Evolutionary conservation across 2,113 vertebrate species (phyloP).

Genomic region (Otocyon megalotis): DNA sequence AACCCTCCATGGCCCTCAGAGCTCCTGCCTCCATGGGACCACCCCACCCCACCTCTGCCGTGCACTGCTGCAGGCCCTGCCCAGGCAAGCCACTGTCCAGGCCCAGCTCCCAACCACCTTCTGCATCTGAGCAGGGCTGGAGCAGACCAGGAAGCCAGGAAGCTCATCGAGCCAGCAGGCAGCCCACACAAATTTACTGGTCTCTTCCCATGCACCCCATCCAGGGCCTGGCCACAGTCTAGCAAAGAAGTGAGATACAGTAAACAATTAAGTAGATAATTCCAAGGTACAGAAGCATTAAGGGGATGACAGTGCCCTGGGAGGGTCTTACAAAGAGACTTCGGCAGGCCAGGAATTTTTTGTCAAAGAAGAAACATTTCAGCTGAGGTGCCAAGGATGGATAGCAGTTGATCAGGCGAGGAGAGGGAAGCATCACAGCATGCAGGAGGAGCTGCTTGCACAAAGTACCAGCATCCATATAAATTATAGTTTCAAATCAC

Average conservation of each 20-base stretch:
- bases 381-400: not conserved
- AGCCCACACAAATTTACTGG: rapidly evolving
- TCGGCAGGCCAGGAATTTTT: not conserved
- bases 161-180: not conserved
- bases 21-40: not conserved
- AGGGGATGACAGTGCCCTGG: not conserved
- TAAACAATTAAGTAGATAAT: not conserved
- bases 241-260: not conserved
- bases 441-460: not conserved
- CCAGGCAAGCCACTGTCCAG: rapidly evolving
- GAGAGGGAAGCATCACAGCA: rapidly evolving
- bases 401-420: rapidly evolving
- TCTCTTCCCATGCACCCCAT: rapidly evolving
- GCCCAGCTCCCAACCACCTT: not conserved
- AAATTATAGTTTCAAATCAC: not conserved
- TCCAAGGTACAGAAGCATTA: not conserved
- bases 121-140: not conserved
- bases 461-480: rapidly evolving
- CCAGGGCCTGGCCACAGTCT: not conserved
- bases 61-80: not conserved
- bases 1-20: not conserved
- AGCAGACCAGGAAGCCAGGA: not conserved
- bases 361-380: not conserved
- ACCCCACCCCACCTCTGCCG: not conserved
- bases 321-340: not conserved